phyloP scores from a whole-genome alignment of 2,113 vertebrate genomes.

The Struthio camelus region DNA sequence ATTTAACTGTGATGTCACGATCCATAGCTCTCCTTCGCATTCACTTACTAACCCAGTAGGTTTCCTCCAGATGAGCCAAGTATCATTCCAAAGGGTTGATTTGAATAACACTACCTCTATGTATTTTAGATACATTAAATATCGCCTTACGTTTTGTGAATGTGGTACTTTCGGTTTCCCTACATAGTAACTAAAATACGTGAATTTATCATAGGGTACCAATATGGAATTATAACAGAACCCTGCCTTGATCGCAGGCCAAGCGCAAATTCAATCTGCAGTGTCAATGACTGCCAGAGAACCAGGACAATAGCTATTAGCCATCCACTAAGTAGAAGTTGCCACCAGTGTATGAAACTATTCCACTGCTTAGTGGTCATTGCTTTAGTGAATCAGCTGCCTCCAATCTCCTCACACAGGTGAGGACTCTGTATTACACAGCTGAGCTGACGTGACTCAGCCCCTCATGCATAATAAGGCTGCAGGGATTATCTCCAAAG shows the following conservation, averaged over 20 bases:
- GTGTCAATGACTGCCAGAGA: background rate
- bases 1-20: background rate
- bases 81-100: background rate
- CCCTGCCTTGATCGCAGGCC: background rate
- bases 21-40: background rate
- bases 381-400: background rate
- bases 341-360: background rate
- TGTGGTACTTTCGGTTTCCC: background rate
- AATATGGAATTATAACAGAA: rapidly evolving
- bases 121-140: background rate
- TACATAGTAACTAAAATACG: rapidly evolving
- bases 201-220: background rate
- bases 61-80: background rate
- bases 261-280: background rate
- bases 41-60: background rate
- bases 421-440: background rate
- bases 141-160: background rate
- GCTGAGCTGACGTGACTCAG: background rate
- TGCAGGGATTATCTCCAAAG: rapidly evolving
- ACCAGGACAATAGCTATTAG: background rate
- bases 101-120: background rate
- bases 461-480: rapidly evolving
- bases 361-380: rapidly evolving
- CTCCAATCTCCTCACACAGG: rapidly evolving
- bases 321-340: rapidly evolving